A percentile compares a stretch with the other conserved stretches of the same genome.
These are phyloP conservation scores for Argyrosomus japonicus DNA, from an alignment of 2,113 vertebrate genomes.

Conservation along the genomic window DNA sequence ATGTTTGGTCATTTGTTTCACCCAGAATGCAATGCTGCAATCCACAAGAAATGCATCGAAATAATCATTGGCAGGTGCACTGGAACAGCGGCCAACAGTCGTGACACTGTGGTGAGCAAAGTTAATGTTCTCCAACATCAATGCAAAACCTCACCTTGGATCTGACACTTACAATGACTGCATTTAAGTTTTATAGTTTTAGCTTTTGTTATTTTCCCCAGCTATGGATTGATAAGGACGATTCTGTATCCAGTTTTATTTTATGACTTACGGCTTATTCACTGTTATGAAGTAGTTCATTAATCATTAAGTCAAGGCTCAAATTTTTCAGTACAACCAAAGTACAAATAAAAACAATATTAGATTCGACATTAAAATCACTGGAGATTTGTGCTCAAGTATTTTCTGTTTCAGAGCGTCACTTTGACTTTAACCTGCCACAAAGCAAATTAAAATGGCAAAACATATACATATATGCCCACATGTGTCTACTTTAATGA, in stretches of 20 bases:
- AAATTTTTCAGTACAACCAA: conserved; percentile 3
- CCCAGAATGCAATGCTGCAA: conserved; percentile 98
- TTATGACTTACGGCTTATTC: not conserved
- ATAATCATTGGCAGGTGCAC: conserved; percentile 96
- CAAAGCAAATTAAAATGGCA: not conserved
- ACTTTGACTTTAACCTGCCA: not conserved
- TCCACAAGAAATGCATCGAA: conserved; percentile 98
- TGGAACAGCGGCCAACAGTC: conserved; percentile 94
- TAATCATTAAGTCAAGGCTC: not conserved
- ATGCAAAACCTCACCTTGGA: not conserved
- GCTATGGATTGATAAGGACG: not conserved
- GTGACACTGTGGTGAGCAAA: conserved; percentile 92
- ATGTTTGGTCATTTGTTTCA: conserved; percentile 40
- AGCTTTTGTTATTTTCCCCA: not conserved
- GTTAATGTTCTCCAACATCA: conserved; percentile 1
- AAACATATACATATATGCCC: not conserved
- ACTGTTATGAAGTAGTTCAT: not conserved
- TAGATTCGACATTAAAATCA: not conserved
- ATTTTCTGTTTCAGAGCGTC: not conserved
- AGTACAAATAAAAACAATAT: not conserved
- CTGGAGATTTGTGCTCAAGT: not conserved
- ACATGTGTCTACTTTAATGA: not conserved
- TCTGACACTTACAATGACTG: not conserved
- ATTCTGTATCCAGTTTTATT: not conserved
- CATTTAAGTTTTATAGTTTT: not conserved